These are phyloP conservation scores for Acyrthosiphon pisum DNA, from an alignment of 1,140 invertebrate species.

Conservation along the genomic window DNA sequence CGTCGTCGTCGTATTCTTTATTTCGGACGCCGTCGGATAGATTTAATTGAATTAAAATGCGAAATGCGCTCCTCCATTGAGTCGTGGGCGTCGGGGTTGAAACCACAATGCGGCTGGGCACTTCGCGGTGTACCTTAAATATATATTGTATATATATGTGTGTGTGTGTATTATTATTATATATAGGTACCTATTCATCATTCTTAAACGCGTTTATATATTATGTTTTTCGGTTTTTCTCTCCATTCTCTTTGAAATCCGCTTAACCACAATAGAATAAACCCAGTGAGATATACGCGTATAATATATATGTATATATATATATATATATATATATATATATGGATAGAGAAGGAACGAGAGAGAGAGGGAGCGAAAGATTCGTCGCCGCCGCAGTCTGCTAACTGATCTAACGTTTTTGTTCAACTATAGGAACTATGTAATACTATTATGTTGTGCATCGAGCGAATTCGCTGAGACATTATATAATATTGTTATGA, in stretches of 20 bases:
- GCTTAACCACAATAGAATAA: slow-evolving; percentile 53
- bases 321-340: too few relatives aligned
- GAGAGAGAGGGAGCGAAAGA: not conserved
- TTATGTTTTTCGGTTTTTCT: not conserved
- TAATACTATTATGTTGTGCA: not conserved
- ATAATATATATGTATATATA: too few relatives aligned
- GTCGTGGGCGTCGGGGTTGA: slow-evolving; percentile 49
- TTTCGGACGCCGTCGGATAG: slow-evolving; percentile 46
- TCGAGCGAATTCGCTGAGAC: not conserved
- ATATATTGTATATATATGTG: not conserved
- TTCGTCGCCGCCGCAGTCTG: not conserved
- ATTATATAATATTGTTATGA: not conserved
- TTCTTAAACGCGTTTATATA: slow-evolving; percentile 5
- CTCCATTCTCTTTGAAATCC: slow-evolving; percentile 37
- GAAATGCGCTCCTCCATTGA: slow-evolving; percentile 26
- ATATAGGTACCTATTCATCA: not conserved
- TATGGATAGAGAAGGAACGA: too few relatives aligned
- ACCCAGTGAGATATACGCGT: not conserved
- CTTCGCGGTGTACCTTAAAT: slow-evolving; percentile 3
- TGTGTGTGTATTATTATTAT: not conserved
- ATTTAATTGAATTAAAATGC: slow-evolving; percentile 57
- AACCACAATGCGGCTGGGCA: slow-evolving; percentile 46
- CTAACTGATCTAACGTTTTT: not conserved
- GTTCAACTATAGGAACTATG: not conserved
- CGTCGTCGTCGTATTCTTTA: slow-evolving; percentile 5